These are phyloP conservation scores for Leptarthrus brevirostris DNA, from an alignment of 2,888 invertebrate genomes.

Conservation along the genomic window DNA sequence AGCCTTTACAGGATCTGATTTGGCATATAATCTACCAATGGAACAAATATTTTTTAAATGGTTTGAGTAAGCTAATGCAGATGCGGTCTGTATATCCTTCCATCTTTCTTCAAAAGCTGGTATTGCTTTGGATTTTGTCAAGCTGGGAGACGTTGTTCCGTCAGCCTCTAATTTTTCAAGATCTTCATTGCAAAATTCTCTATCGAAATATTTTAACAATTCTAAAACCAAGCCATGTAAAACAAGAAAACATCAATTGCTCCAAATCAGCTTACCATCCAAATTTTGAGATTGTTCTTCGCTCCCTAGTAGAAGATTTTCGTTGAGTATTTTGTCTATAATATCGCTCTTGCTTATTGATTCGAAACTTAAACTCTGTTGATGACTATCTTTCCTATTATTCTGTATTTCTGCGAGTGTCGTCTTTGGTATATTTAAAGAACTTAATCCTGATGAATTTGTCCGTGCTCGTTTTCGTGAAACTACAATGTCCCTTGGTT, in stretches of 20 bases:
- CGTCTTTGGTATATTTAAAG: slow-evolving; percentile 63
- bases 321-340: not conserved
- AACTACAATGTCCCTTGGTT: slow-evolving; percentile 69
- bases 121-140: too few species aligned
- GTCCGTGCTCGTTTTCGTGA: slow-evolving; percentile 63
- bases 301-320: not conserved
- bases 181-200: not conserved
- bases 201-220: slow-evolving; percentile 21
- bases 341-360: not conserved
- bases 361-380: not conserved
- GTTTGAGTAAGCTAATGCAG: too few species aligned
- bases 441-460: slow-evolving; percentile 60
- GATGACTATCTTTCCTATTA: slow-evolving; percentile 2
- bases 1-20: slow-evolving; percentile 5
- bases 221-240: slow-evolving; percentile 7
- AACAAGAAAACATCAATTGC: too few species aligned
- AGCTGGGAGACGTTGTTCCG: slow-evolving; percentile 3
- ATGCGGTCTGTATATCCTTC: too few species aligned
- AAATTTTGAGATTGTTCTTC: slow-evolving; percentile 47
- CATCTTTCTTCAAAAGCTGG: too few species aligned
- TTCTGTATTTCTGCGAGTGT: slow-evolving; percentile 18
- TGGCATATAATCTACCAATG: not conserved
- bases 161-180: slow-evolving; percentile 35
- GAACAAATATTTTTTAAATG: slow-evolving; percentile 16
- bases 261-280: slow-evolving; percentile 48